Base-by-base conservation (phyloP, 2,113 vertebrate genomes). In the Choloepus hoffmanni region DNA sequence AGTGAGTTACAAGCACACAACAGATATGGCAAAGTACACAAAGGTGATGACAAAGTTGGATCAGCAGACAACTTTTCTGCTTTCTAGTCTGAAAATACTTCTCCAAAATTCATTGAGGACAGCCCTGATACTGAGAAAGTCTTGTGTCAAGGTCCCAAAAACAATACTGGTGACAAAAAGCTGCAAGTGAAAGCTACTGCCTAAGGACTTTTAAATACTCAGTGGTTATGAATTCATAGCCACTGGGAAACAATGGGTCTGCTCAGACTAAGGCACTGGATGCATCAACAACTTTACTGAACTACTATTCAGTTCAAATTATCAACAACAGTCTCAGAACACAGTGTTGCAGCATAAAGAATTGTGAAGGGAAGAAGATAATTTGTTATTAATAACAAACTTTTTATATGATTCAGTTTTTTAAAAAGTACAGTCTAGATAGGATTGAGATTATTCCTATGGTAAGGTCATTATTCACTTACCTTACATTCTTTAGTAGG, bases 21-120 rank as follows among this genome's bases (percentile, higher is more conserved):
- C 68, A 12, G 28, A 78, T 70, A 96, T 21, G 28, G 76, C 68
- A 67, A 85, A 70, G 72, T 73, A 55, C 53, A 55, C 53, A 55
- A 55, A 55, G 13, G 53, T 55, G 53, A 55, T 55, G 53, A 55
- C 81, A 90, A 62, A 88, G 53, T 16, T 70, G 36, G 11, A 28
- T 79, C 15, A 50, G 63, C 36, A 77, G 40, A 72, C 26, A 79
- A 72, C 12, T 50, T 89, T 89, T 84, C 33, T 74, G 50, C 33
- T n/a, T 93, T 63, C 87, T 65, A 36, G 19, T 81, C 55, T 74
- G 60, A 89, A 89, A 86, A 89, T n/a, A 82, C 68, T 89, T 94
- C 78, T 12, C 11, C 74, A 11, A 94, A 84, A 45, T 28, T 92
- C 30, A 79, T 9, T 76, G 45, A 78, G 6, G 26, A 82, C 5